phyloP scores from a whole-genome alignment of 2,797 vertebrate species.

The Sandelia bainsii region DNA sequence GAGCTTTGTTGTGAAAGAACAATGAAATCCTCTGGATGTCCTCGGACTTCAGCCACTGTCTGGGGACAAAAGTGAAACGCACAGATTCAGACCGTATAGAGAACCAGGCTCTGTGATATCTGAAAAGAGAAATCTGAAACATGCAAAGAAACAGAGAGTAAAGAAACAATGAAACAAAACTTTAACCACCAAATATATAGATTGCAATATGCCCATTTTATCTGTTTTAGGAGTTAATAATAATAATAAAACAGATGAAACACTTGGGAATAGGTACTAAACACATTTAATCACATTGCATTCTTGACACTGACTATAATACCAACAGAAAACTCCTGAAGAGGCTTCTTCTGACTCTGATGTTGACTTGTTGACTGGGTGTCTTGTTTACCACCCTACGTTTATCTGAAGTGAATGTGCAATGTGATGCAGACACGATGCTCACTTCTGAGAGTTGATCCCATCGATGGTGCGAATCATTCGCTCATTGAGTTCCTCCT shows the following conservation, averaged over 20 bases:
- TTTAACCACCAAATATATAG: not conserved
- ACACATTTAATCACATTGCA: too few species aligned
- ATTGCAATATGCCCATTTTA: not conserved
- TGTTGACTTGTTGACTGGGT: not conserved
- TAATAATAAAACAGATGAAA: too few species aligned
- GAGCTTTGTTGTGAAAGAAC: conserved; percentile 96
- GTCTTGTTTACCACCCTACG: not conserved
- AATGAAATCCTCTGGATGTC: conserved; percentile 98
- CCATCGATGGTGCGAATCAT: conserved; percentile 98
- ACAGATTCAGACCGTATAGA: not conserved
- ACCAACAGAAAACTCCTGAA: not conserved
- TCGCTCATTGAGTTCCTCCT: conserved; percentile 96
- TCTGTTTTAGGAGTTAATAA: not conserved
- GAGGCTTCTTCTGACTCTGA: not conserved
- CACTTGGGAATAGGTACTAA: too few species aligned
- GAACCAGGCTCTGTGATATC: not conserved
- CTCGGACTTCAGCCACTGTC: conserved; percentile 99
- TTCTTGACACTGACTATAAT: not conserved
- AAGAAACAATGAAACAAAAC: not conserved
- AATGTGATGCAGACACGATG: conserved; percentile 1
- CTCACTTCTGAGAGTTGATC: conserved; percentile 98
- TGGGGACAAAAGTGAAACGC: conserved; percentile 73
- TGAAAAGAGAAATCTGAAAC: not conserved
- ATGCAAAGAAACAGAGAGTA: not conserved
- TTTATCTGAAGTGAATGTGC: conserved; percentile 6